Evolutionary conservation across 2,888 invertebrate species (phyloP), one percentile per base, ranked within the genome.

Genomic region (Junonia oenone): DNA sequence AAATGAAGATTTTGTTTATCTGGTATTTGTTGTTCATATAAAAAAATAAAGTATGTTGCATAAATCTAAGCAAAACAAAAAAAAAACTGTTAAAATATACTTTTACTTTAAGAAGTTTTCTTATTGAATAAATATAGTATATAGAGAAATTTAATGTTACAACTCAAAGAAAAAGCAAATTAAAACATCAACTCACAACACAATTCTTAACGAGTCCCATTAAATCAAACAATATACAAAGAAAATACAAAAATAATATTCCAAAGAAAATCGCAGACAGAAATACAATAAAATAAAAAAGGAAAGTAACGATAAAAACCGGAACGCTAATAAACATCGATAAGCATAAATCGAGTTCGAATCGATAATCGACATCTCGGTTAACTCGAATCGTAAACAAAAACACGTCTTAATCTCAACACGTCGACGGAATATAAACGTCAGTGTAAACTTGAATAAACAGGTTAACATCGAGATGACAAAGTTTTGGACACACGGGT

Each of bases 361-460:
- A 54, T 53, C 38, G 57, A 57, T 54, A 54, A 54, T 46, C 57
- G 49, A 57, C 50, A 57, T 50, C 35, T 35, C 31, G 40, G 45
- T 33, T 8, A 14, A 53, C 45, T 27, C n/a, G 52, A 45, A 46
- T 38, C 38, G 53, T 54, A 54, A 57, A 57, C 53, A 57, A 57
- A 53, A 57, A 50, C 49, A 58, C 29, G 14, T 37, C 50, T 54
- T 58, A 58, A 54, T 58, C 47, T 47, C n/a, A 9, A 35, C 27
- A 51, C 54, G 58, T 51, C 37, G 54, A 57, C 49, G 47, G 47
- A 43, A 47, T 51, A 58, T 50, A 58, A 47, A 54, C 50, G 46
- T 46, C 49, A 27, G 46, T 27, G 46, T 37, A 46, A 40, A 50
- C 33, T 48, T 19, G 54, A 47, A 43, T 46, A 43, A 58, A 54